A percentile compares a stretch with the other conserved stretches of the same genome.
Conservation (phyloP, 2,113 vertebrate species). For the Centropristis striata region DNA sequence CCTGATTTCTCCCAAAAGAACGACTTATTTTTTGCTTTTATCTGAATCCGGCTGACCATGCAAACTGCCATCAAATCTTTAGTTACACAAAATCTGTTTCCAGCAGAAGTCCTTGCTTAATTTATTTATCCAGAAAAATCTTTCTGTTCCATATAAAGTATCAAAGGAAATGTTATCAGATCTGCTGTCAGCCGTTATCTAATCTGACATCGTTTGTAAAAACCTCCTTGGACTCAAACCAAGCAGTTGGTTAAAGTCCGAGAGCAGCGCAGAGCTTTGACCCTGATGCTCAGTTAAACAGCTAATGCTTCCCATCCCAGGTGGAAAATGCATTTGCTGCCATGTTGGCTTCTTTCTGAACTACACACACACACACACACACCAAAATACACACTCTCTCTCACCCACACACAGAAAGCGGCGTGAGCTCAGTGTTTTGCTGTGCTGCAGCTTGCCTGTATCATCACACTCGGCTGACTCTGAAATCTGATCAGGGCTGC, state of each 20-base stretch:
- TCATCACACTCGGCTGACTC: constrained; percentile 66
- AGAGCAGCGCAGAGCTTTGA: constrained; percentile 23
- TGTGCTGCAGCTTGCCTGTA: constrained; percentile 36
- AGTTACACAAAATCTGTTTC: background rate
- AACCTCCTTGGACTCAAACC: constrained; percentile 3
- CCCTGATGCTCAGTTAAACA: constrained; percentile 50
- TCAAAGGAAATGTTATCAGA: background rate
- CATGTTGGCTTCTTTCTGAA: constrained; percentile 4
- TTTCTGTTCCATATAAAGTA: background rate
- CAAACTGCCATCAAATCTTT: background rate
- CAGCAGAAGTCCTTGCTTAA: background rate
- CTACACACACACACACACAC: background rate
- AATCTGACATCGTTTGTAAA: background rate
- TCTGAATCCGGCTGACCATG: background rate
- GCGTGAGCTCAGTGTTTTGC: constrained; percentile 19
- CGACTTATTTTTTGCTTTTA: background rate
- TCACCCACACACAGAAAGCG: background rate
- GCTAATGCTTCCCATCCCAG: constrained; percentile 36
- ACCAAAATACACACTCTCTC: background rate
- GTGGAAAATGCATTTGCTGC: constrained; percentile 28
- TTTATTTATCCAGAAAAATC: background rate
- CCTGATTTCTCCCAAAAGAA: background rate
- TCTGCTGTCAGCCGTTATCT: background rate
- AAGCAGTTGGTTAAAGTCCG: constrained; percentile 19
- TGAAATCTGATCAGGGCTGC: constrained; percentile 70